phyloP scores from a whole-genome alignment of 2,888 invertebrate genomes.

The Pseudococcus longispinus region DNA sequence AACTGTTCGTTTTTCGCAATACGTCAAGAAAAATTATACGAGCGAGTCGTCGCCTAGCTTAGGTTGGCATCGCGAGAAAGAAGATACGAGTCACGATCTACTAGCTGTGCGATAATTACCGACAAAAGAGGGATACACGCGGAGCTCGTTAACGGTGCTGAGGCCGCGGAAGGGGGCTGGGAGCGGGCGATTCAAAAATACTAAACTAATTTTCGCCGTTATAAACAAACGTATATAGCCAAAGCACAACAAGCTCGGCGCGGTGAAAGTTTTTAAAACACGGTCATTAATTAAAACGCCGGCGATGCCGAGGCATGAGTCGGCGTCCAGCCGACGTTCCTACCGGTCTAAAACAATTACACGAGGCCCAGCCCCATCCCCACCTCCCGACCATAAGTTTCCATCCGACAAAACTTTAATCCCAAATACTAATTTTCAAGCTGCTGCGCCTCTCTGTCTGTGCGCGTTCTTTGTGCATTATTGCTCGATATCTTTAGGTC shows the following conservation, averaged over 20 bases:
- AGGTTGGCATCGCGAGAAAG: neutral
- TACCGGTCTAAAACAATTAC: conserved; percentile 36
- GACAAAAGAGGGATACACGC: neutral
- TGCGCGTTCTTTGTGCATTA: neutral
- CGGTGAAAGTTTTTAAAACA: conserved; percentile 19
- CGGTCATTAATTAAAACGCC: conserved; percentile 4
- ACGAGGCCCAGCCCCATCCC: neutral
- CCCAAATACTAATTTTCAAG: conserved; percentile 50
- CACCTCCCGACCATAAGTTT: too few relatives aligned
- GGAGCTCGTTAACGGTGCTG: conserved; percentile 9
- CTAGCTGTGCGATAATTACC: neutral
- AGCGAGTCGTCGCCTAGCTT: neutral
- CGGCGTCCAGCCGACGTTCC: neutral
- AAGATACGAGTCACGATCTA: neutral
- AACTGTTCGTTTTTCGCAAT: neutral
- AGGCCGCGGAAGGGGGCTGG: too few relatives aligned
- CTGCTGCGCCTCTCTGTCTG: neutral
- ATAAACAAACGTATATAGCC: neutral
- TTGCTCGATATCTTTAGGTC: neutral
- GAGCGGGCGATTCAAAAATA: neutral
- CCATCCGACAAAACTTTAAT: conserved; percentile 1
- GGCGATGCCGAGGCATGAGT: neutral
- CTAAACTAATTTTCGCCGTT: conserved; percentile 14
- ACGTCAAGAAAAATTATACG: conserved; percentile 22
- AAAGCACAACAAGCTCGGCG: neutral